Conservation (phyloP, 2,888 invertebrate genomes). For the Ophioninae sp. region DNA sequence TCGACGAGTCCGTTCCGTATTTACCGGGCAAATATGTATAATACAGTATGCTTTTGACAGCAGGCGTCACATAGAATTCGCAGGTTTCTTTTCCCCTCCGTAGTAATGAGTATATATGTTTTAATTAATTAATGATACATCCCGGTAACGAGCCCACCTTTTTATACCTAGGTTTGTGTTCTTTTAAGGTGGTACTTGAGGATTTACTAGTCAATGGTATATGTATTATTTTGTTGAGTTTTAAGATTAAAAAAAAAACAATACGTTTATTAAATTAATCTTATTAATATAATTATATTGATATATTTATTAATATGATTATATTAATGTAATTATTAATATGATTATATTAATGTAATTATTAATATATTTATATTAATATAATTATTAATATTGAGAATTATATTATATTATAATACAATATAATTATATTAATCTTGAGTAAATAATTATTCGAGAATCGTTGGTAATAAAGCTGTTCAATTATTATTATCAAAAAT, state of each 20-base stretch:
- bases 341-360: no score
- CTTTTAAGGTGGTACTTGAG: background rate
- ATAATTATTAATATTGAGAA: no score
- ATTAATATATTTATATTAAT: no score
- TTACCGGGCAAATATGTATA: conserved; percentile 39
- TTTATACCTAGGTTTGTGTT: background rate
- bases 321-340: no score
- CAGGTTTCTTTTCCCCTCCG: conserved; percentile 11
- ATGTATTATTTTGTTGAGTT: background rate
- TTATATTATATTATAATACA: no score
- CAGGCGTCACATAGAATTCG: background rate
- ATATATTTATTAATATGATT: no score
- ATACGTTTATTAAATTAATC: no score
- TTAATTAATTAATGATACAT: conserved; percentile 44
- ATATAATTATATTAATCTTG: no score
- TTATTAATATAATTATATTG: no score
- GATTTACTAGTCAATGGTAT: background rate
- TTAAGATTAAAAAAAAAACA: background rate
- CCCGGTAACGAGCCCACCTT: conserved; percentile 17
- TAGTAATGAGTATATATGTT: conserved; percentile 44
- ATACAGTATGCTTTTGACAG: conserved; percentile 49
- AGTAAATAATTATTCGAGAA: no score
- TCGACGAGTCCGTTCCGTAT: conserved; percentile 47
- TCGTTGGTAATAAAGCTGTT: no score
- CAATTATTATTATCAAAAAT: no score